Evolutionary conservation across 1,140 invertebrate genomes (phyloP).

Genomic region (Drosophila bocqueti): DNA sequence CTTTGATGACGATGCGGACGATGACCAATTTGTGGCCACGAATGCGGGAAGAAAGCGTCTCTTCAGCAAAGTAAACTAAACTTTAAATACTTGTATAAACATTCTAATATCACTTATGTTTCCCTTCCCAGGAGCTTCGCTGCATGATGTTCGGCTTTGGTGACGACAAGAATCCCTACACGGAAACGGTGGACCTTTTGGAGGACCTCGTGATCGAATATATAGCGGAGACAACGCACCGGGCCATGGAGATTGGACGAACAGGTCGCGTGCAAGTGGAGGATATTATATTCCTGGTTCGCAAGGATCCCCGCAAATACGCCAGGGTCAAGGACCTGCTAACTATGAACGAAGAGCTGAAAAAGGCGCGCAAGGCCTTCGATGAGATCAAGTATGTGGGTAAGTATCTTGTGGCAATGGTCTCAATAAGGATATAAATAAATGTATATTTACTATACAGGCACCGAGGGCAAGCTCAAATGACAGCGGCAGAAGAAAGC

Average conservation of each 20-base stretch:
- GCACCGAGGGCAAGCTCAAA: conserved; percentile 83
- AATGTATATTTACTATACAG: conserved; percentile 23
- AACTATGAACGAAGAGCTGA: conserved; percentile 99
- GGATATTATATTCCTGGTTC: conserved; percentile 99
- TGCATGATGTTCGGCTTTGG: conserved; percentile 99
- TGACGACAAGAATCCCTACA: conserved; percentile 99
- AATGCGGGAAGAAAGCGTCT: conserved; percentile 92
- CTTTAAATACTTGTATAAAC: neutral
- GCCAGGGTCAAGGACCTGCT: conserved; percentile 98
- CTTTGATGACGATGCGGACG: conserved; percentile 88
- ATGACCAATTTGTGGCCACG: conserved; percentile 88
- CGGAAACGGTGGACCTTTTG: conserved; percentile 98
- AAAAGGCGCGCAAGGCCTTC: conserved; percentile 99
- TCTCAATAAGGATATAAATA: neutral
- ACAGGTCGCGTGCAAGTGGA: conserved; percentile 98
- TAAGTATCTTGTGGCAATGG: conserved; percentile 35
- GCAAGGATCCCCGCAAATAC: conserved; percentile 98
- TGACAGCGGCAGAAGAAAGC: conserved; percentile 67
- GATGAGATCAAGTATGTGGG: conserved; percentile 98
- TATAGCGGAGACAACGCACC: conserved; percentile 97
- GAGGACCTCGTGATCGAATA: conserved; percentile 99
- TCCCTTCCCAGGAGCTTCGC: conserved; percentile 89
- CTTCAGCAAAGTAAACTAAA: conserved; percentile 89
- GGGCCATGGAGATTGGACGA: conserved; percentile 98
- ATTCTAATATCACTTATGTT: neutral